Conservation (phyloP, 2,888 invertebrate species). For the Cephus sareptanus region DNA sequence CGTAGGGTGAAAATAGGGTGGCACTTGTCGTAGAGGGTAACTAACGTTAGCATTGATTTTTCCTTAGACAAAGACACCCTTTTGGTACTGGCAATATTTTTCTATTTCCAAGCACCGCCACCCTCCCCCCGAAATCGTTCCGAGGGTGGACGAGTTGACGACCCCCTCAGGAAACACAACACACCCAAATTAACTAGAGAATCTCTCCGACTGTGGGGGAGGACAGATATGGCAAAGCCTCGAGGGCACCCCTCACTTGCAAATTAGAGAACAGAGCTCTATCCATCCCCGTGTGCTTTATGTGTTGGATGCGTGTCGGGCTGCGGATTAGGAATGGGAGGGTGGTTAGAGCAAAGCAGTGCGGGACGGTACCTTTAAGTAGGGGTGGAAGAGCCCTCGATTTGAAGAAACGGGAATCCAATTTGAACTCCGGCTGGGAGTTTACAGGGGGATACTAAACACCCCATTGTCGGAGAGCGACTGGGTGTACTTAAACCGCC, state of each 20-base stretch:
- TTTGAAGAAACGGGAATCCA: slow-evolving; percentile 52
- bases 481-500: slow-evolving; percentile 40
- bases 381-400: slow-evolving; percentile 21
- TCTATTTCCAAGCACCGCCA: slow-evolving; percentile 12
- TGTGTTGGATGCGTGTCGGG: slow-evolving; percentile 4
- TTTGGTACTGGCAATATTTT: slow-evolving; percentile 30
- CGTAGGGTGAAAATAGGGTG: neutral
- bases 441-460: slow-evolving; percentile 39
- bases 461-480: slow-evolving; percentile 44
- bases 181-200: slow-evolving; percentile 51
- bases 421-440: slow-evolving; percentile 35
- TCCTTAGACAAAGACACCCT: slow-evolving; percentile 1
- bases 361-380: neutral
- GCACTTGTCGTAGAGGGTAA: neutral
- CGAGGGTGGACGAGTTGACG: slow-evolving; percentile 22
- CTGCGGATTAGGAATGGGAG: slow-evolving; percentile 10
- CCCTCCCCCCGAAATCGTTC: neutral
- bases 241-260: slow-evolving; percentile 31
- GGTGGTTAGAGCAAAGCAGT: neutral
- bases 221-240: slow-evolving; percentile 13
- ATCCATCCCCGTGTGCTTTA: slow-evolving; percentile 12
- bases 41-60: slow-evolving; percentile 10
- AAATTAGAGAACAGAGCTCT: slow-evolving; percentile 37
- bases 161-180: slow-evolving; percentile 49
- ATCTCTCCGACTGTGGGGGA: slow-evolving; percentile 21